Base-by-base conservation (phyloP, 1,140 invertebrate genomes). In the Eriocheir sinensis region DNA sequence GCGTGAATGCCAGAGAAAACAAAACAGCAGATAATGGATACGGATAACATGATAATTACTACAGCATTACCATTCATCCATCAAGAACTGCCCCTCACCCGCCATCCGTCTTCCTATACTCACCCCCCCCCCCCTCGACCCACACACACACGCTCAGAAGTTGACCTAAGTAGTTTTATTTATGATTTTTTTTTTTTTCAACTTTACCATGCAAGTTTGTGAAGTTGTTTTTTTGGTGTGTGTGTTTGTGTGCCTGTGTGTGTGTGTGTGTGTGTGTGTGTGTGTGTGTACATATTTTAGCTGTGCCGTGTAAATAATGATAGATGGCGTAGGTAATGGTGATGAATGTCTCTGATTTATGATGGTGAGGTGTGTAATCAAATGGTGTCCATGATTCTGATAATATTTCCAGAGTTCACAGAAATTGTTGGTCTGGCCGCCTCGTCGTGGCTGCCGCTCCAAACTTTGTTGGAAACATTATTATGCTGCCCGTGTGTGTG, bases 101-200 rank as follows among this genome's bases (percentile, higher is more conserved):
- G 81, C 81, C 81, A 93, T 93, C 53, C 81, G n/a, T 93, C 91
- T 93, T 93, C 91, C 60, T 81, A n/a, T n/a, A n/a, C n/a, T n/a
- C n/a, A n/a, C n/a, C n/a, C n/a, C n/a, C n/a, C n/a, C n/a, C n/a
- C n/a, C n/a, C n/a, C n/a, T n/a, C n/a, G n/a, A 48, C 53, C 2
- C 8, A 60, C 21, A 60, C 21, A 15, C 53, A 60, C 53, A 60
- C 21, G 3, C 53, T 2, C 8, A 2, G 17, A 9, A 3, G 27
- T 60, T n/a, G 21, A 72, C 6, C 60, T 4, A n/a, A 72, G 60
- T 6, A n/a, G n/a, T 21, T 21, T n/a, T n/a, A 72, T 0, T 0
- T n/a, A n/a, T 72, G 27, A 15, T 72, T n/a, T 0, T 72, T 27
- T 21, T 21, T n/a, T n/a, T 72, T 72, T 72, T n/a, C 21, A 17